phyloP scores from a whole-genome alignment of 2,888 invertebrate genomes.

The Stenodema calcarata region DNA sequence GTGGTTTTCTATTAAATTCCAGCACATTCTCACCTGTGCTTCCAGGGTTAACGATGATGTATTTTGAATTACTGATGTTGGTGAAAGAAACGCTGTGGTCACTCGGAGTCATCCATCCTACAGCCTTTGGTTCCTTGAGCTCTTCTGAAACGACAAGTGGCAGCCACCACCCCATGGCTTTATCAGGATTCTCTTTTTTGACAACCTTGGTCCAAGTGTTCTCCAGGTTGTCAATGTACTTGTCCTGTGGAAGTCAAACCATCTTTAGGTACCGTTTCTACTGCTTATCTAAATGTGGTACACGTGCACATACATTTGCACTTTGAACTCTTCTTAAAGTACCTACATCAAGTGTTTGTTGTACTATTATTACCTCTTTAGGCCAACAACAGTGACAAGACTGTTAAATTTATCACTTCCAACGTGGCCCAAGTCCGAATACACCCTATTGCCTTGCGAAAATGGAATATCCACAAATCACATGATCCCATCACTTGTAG shows the following conservation, averaged over 20 bases:
- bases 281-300: too few relatives aligned
- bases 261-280: too few relatives aligned
- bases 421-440: background rate
- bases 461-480: too few relatives aligned
- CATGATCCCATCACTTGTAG: too few relatives aligned
- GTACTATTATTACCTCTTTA: too few relatives aligned
- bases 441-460: too few relatives aligned
- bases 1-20: too few relatives aligned
- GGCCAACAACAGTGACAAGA: too few relatives aligned
- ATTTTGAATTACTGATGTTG: conserved; percentile 52
- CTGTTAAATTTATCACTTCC: too few relatives aligned
- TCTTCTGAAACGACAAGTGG: conserved; percentile 52
- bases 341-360: too few relatives aligned
- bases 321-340: too few relatives aligned
- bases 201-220: conserved; percentile 55
- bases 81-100: conserved; percentile 43
- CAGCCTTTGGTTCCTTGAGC: conserved; percentile 38
- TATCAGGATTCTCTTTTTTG: conserved; percentile 55
- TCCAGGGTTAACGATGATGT: conserved; percentile 79
- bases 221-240: conserved; percentile 55
- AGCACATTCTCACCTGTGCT: conserved; percentile 71
- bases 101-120: conserved; percentile 49
- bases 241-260: conserved; percentile 50
- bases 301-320: too few relatives aligned
- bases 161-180: conserved; percentile 55